phyloP scores from a whole-genome alignment of 2,113 vertebrate genomes.

The Gallinago media region DNA sequence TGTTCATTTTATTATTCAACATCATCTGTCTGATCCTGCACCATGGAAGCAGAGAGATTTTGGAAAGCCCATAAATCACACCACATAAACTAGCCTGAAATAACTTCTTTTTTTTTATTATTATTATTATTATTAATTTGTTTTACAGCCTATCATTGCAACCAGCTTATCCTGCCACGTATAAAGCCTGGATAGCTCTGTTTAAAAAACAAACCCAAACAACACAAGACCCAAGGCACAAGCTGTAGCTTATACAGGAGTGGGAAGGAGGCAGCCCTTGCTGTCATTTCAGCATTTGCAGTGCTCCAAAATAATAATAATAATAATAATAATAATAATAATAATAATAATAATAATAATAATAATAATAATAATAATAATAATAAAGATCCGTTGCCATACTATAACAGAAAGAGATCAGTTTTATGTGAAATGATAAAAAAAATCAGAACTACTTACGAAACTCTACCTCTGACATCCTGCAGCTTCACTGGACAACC shows the following conservation, averaged over 20 bases:
- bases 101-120: background rate
- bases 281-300: background rate
- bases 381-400: background rate
- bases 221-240: background rate
- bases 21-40: background rate
- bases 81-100: background rate
- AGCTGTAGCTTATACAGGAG: background rate
- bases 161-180: background rate
- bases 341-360: background rate
- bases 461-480: background rate
- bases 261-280: background rate
- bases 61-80: background rate
- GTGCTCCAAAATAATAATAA: background rate
- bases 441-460: background rate
- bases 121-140: background rate
- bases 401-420: background rate
- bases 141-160: background rate
- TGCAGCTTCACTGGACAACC: background rate
- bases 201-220: background rate
- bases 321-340: background rate
- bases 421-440: background rate
- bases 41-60: background rate
- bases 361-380: background rate
- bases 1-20: background rate
- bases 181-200: background rate